Evolutionary conservation across 2,888 invertebrate genomes (phyloP), one percentile per base, ranked within the genome.

Genomic region (Miltochrista miniata): DNA sequence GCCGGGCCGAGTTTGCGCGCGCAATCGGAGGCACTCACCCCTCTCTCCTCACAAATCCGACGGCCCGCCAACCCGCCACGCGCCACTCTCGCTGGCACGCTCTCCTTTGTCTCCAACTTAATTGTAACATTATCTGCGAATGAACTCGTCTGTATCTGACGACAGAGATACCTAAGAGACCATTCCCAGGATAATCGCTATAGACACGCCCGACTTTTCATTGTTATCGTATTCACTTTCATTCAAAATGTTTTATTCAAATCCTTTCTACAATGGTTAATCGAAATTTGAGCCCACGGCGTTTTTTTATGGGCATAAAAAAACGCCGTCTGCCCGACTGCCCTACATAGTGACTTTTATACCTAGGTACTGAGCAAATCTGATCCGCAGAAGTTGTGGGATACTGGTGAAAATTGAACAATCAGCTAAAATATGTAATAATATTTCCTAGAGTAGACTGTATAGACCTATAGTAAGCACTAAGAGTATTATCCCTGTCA

Each of bases 1-100:
- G 81, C 86, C 86, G 81, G 86, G 84, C 72, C 72, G 72, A 61
- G 74, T 67, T 51, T 84, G 87, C 84, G 85, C 75, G 88, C 90
- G 89, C 89, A 45, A 40, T 45, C 46, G 44, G 49, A 59, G 60
- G 68, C 71, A 65, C 62, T 50, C 57, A 54, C 70, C 70, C 70
- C 65, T 52, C 51, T 59, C 61, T 67, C 68, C 63, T 65, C 68
- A 53, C 67, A 50, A 71, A 70, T 63, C 64, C 56, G 67, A 62
- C 56, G 48, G 54, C 61, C 72, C 70, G 72, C 72, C 72, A 70
- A 70, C 58, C 61, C 59, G 55, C 72, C 74, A 74, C 71, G 67
- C 76, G 71, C 72, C 68, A 68, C 73, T 74, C 72, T 66, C 65
- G 66, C 66, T 74, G 71, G 69, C 74, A 76, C 71, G 71, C 68